Percentiles rank a stretch among this genome's conserved stretches.
Conservation (phyloP, 2,888 invertebrate genomes). For the Teleogryllus oceanicus region DNA sequence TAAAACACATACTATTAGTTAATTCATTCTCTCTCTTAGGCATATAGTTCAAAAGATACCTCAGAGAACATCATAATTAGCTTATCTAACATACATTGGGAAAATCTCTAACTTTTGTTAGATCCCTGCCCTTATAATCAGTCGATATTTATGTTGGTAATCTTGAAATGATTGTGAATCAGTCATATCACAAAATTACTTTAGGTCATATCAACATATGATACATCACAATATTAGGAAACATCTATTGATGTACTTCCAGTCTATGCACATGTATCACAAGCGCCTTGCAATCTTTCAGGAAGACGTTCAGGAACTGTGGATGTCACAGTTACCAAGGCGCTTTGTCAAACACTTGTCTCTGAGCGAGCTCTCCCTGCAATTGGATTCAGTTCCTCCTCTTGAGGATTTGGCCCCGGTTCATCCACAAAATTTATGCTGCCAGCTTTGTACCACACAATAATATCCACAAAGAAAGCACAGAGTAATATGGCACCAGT, state of each 20-base stretch:
- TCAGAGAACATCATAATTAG: not conserved
- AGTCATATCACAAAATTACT: not conserved
- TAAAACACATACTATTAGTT: not conserved
- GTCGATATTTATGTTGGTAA: slow-evolving; percentile 20
- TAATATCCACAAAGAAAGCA: slow-evolving; percentile 82
- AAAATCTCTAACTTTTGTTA: slow-evolving; percentile 20
- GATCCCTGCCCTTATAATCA: slow-evolving; percentile 24
- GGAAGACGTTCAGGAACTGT: slow-evolving; percentile 19
- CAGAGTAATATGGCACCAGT: slow-evolving; percentile 81
- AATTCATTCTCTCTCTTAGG: not conserved
- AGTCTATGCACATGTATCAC: not conserved
- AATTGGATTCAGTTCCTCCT: slow-evolving; percentile 48
- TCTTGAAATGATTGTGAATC: slow-evolving; percentile 4
- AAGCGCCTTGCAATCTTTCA: not conserved
- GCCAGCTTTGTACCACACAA: slow-evolving; percentile 86
- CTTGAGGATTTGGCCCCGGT: slow-evolving; percentile 48
- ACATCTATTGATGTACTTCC: not conserved
- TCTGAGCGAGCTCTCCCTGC: slow-evolving; percentile 46
- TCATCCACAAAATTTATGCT: slow-evolving; percentile 68
- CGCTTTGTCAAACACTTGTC: slow-evolving; percentile 41
- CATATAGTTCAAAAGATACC: not conserved
- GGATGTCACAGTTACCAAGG: not conserved
- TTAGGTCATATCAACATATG: not conserved
- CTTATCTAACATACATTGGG: not conserved
- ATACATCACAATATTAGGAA: not conserved